These are phyloP conservation scores for Myopa testacea DNA, from an alignment of 2,888 invertebrate genomes.

Conservation along the genomic window DNA sequence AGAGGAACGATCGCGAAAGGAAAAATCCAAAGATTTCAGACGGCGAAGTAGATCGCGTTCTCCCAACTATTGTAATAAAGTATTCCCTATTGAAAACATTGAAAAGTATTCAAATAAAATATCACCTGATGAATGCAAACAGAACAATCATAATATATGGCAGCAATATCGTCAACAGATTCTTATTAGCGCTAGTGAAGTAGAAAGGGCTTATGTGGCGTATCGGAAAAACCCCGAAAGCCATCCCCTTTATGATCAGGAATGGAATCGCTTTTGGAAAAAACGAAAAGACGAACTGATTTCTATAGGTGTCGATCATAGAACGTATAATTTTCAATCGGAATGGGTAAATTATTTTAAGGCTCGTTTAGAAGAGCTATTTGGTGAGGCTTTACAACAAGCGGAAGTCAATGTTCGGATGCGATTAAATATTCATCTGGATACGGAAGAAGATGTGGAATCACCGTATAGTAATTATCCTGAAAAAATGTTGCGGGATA, in stretches of 20 bases:
- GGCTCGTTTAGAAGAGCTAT: constrained; percentile 79
- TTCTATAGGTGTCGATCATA: constrained; percentile 70
- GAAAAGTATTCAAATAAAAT: not conserved
- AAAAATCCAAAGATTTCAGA: not conserved
- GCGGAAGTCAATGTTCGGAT: constrained; percentile 45
- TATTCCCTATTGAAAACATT: not conserved
- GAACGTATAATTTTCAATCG: constrained; percentile 83
- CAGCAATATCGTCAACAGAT: constrained; percentile 47
- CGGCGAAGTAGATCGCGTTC: not conserved
- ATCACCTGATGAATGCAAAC: not conserved
- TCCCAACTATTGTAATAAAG: not conserved
- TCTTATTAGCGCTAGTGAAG: constrained; percentile 42
- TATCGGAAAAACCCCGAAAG: constrained; percentile 79
- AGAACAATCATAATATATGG: constrained; percentile 44
- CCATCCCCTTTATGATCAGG: constrained; percentile 83
- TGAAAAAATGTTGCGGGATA: not conserved
- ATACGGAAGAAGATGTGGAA: constrained; percentile 44
- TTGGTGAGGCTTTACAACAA: constrained; percentile 74
- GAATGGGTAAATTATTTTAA: constrained; percentile 88
- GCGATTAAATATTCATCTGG: constrained; percentile 44
- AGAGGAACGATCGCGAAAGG: not conserved
- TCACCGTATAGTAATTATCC: too few species aligned
- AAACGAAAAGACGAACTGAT: constrained; percentile 77
- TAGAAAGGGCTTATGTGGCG: constrained; percentile 71
- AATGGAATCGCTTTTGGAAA: constrained; percentile 89